Base-by-base conservation (phyloP, 2,888 invertebrate genomes). In the Sinhomidia bicolor region DNA sequence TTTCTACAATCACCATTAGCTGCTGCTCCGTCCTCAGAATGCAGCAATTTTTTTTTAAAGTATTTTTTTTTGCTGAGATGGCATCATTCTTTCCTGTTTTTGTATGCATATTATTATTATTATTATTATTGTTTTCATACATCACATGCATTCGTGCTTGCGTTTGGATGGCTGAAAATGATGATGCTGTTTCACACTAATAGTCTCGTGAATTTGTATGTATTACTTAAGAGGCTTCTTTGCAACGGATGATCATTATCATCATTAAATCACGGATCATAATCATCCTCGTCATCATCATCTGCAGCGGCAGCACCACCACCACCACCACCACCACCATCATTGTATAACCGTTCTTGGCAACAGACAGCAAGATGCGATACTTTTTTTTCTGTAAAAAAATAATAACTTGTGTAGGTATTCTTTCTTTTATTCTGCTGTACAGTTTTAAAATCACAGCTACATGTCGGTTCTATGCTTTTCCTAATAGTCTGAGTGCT, bases 261-360 rank as follows among this genome's bases (percentile, higher is more conserved):
- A 57, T 20, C 57, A 79, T 60, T 79, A 60, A 79, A 79, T 32
- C 80, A 80, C 62, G 80, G 80, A 80, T 80, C 80, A 62, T 80
- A 80, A 80, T 80, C 80, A 79, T 57, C 23, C 20, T 20, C 57
- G 57, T 57, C 57, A 9, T 57, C 57, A 23, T 57, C 57, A 54
- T n/a, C n/a, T n/a, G n/a, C n/a, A n/a, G n/a, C n/a, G n/a, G n/a
- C n/a, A n/a, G n/a, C n/a, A 80, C 62, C 80, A 79, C 36, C 23
- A 6, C 7, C 57, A 20, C 20, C 57, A 9, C 20, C 57, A 23
- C 20, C 57, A 54, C 0, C 51, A 57, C 6, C 57, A 57, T 23
- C 23, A 20, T 57, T 79, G 80, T 17, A 57, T 32, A 6, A 41
- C 82, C 68, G 82, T 82, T 82, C 17, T 54, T 82, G 82, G 82